Evolutionary conservation across 2,113 vertebrate species (phyloP).

Genomic region (Sminthopsis crassicaudata): DNA sequence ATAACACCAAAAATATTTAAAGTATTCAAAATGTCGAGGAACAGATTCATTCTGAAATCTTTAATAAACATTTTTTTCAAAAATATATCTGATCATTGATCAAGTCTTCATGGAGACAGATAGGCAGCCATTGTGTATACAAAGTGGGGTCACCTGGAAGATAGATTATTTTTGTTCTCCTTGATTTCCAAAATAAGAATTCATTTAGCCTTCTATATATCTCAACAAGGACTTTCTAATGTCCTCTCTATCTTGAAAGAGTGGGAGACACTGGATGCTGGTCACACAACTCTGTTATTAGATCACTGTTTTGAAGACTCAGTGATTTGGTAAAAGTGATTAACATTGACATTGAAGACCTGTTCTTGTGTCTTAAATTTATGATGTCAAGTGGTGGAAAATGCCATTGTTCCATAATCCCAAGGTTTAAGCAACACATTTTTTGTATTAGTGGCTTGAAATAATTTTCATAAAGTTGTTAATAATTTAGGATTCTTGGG

Average conservation of each 20-base stretch:
- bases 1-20: background rate
- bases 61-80: background rate
- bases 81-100: background rate
- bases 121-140: background rate
- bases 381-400: background rate
- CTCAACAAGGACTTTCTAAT: background rate
- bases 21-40: background rate
- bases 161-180: background rate
- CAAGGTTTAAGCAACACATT: background rate
- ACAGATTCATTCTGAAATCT: background rate
- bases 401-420: background rate
- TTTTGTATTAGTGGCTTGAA: no score
- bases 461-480: no score
- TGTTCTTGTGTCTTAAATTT: background rate
- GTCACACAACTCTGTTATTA: background rate
- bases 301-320: background rate
- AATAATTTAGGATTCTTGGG: no score
- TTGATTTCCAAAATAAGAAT: background rate
- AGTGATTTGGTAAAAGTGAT: background rate
- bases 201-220: background rate
- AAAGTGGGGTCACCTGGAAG: background rate
- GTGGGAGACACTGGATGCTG: background rate
- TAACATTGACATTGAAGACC: background rate
- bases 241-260: background rate
- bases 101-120: background rate